Conservation (phyloP, 1,140 invertebrate species). For the Onthophagus taurus region DNA sequence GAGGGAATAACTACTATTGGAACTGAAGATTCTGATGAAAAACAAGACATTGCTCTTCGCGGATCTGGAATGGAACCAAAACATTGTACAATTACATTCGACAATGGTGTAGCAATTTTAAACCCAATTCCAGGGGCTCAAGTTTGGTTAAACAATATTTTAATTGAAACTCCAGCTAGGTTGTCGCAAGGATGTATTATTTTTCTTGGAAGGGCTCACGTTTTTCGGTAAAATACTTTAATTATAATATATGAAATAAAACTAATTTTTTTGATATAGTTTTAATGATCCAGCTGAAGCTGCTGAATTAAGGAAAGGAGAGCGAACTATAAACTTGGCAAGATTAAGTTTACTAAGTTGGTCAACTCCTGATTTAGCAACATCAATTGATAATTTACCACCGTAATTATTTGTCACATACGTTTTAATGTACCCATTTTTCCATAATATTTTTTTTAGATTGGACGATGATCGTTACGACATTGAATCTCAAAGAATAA, state of each 20-base stretch:
- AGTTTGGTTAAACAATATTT: constrained; percentile 76
- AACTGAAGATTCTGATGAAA: constrained; percentile 55
- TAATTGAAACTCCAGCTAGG: constrained; percentile 61
- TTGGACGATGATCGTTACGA: constrained; percentile 42
- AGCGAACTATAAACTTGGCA: constrained; percentile 62
- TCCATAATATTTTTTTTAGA: constrained; percentile 21
- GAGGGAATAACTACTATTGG: constrained; percentile 70
- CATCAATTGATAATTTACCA: constrained; percentile 57
- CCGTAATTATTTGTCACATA: too few relatives aligned
- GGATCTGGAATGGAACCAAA: constrained; percentile 72
- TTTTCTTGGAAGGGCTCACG: constrained; percentile 77
- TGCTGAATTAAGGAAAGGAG: constrained; percentile 67
- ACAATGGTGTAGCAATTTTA: constrained; percentile 65
- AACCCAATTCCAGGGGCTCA: constrained; percentile 58
- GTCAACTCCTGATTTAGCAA: constrained; percentile 73
- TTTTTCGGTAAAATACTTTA: constrained; percentile 67
- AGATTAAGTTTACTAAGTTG: constrained; percentile 75
- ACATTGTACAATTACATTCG: constrained; percentile 71
- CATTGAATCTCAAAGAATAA: constrained; percentile 42
- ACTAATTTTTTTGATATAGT: constrained; percentile 15
- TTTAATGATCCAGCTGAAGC: constrained; percentile 83
- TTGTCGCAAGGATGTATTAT: constrained; percentile 67
- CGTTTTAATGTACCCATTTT: too few relatives aligned
- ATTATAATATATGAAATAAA: neutral
- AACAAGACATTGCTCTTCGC: constrained; percentile 64